Evolutionary conservation across 2,113 vertebrate genomes (phyloP).

Genomic region (Megaceryle torquata): DNA sequence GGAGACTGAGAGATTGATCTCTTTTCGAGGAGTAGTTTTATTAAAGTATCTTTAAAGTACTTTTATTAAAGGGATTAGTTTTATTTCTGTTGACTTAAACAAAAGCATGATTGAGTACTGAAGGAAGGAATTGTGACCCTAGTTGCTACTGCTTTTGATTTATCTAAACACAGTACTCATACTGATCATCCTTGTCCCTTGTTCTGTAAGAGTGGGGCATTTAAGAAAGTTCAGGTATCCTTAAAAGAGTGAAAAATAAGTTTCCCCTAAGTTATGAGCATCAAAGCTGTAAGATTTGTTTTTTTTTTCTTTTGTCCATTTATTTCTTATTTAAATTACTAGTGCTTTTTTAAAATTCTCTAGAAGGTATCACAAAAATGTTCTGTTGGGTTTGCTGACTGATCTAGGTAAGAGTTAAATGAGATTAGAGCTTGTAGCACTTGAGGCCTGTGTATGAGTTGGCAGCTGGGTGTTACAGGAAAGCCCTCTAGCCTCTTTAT

Average conservation of each 20-base stretch:
- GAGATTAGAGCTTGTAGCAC: neutral
- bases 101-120: neutral
- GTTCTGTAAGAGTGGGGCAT: neutral
- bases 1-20: neutral
- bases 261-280: neutral
- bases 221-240: neutral
- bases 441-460: neutral
- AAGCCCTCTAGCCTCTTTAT: neutral
- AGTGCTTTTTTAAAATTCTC: neutral
- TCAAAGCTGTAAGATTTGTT: neutral
- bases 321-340: neutral
- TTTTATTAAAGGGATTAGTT: neutral
- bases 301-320: neutral
- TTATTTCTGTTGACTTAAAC: neutral
- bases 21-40: neutral
- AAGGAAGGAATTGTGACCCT: neutral
- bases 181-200: neutral
- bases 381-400: accelerated
- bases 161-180: neutral
- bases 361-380: accelerated
- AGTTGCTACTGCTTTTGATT: neutral
- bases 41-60: neutral
- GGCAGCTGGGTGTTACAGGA: neutral
- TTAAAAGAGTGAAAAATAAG: neutral
- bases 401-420: neutral